A percentile compares a stretch with the other conserved stretches of the same genome.
Conservation (phyloP, 2,888 invertebrate genomes). For the Drosophila picticornis region DNA sequence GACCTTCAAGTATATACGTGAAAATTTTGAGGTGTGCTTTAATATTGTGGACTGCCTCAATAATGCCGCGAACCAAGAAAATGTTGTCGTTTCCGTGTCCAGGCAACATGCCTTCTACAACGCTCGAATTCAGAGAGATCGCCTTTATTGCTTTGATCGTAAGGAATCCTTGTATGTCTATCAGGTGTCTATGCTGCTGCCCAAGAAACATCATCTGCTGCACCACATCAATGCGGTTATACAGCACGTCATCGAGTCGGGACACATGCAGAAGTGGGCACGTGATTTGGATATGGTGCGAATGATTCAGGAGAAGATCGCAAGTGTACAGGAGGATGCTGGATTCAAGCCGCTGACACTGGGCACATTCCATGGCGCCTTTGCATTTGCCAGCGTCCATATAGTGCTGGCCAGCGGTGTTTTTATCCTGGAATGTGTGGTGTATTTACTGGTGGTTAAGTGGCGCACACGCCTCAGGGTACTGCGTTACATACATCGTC, state of each 20-base stretch:
- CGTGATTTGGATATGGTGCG: slow-evolving; percentile 80
- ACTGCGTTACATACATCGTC: slow-evolving; percentile 62
- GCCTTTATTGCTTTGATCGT: slow-evolving; percentile 83
- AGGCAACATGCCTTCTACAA: slow-evolving; percentile 83
- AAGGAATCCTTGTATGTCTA: slow-evolving; percentile 83
- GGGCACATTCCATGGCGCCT: slow-evolving; percentile 75
- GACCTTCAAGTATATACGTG: slow-evolving; percentile 82
- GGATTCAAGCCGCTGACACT: slow-evolving; percentile 74
- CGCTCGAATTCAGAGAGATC: slow-evolving; percentile 78
- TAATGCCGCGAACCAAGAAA: slow-evolving; percentile 65
- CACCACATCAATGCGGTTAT: slow-evolving; percentile 83
- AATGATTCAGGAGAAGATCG: slow-evolving; percentile 71
- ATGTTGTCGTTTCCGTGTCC: slow-evolving; percentile 82
- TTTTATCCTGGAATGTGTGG: slow-evolving; percentile 65
- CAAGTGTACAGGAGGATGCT: slow-evolving; percentile 55
- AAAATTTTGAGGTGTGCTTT: slow-evolving; percentile 81
- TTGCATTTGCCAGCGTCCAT: slow-evolving; percentile 64
- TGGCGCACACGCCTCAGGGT: slow-evolving; percentile 59
- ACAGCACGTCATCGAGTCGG: slow-evolving; percentile 83
- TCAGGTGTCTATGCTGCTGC: slow-evolving; percentile 82
- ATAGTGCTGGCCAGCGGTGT: slow-evolving; percentile 52
- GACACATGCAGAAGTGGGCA: slow-evolving; percentile 84
- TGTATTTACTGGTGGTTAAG: slow-evolving; percentile 52
- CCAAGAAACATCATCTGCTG: slow-evolving; percentile 82
- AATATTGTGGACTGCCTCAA: slow-evolving; percentile 83